Conservation (phyloP, 37 sponge, comb jelly and placozoan genomes). For the Axinella damicornis region DNA sequence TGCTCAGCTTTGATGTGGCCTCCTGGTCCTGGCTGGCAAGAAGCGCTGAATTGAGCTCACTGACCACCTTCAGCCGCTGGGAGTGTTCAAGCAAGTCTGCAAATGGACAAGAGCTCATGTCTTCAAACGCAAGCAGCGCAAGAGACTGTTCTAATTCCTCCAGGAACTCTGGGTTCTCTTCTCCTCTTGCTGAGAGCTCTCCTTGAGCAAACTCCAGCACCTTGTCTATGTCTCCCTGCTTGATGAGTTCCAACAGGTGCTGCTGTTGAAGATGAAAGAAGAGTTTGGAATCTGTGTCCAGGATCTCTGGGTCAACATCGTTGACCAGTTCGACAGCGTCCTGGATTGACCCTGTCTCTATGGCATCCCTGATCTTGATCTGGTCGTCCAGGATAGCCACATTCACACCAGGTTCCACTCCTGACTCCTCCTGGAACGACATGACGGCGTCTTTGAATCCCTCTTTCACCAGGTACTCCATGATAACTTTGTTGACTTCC, state of each 20-base stretch:
- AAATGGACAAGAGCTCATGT: constrained; percentile 70
- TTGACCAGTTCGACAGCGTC: constrained; percentile 90
- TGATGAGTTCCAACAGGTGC: constrained; percentile 85
- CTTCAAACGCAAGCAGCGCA: constrained; percentile 84
- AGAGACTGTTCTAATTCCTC: constrained; percentile 87
- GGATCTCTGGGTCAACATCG: constrained; percentile 84
- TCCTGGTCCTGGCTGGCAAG: constrained; percentile 81
- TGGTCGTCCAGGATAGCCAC: constrained; percentile 75
- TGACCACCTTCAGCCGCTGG: constrained; percentile 85
- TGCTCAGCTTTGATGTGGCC: constrained; percentile 63
- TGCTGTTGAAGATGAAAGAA: constrained; percentile 94
- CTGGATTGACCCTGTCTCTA: constrained; percentile 73
- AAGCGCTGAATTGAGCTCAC: constrained; percentile 90
- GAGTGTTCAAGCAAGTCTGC: constrained; percentile 79
- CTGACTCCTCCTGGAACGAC: constrained; percentile 69
- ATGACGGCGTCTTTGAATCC: constrained; percentile 94
- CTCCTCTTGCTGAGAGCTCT: constrained; percentile 89
- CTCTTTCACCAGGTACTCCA: constrained; percentile 95
- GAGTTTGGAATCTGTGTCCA: constrained; percentile 84
- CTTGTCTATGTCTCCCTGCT: constrained; percentile 64
- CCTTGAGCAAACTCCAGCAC: constrained; percentile 86
- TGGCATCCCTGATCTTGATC: constrained; percentile 78
- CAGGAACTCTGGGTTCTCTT: constrained; percentile 86
- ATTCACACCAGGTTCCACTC: constrained; percentile 61
- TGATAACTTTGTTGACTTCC: constrained; percentile 75